Evolutionary conservation across 2,113 vertebrate species (phyloP), one percentile per base, ranked within the genome.

Genomic region (Muscicapa adusta): DNA sequence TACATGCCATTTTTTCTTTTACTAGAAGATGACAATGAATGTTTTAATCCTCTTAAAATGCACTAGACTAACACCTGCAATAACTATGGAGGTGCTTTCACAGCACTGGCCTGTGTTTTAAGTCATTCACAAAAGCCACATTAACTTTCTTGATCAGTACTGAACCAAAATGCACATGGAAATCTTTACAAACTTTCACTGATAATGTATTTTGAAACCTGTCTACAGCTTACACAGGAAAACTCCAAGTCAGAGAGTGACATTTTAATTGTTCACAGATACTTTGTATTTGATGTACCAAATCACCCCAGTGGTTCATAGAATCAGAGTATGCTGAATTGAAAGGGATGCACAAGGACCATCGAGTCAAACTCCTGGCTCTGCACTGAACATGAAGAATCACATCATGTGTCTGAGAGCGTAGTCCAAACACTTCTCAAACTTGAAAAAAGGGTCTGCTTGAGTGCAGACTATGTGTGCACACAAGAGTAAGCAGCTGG

Each of bases 391-490:
- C 9, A 5, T 47, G 19, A 24, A 61, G n/a, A 47, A 54, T 60
- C 17, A 34, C 14, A 38, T 61, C 9, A 18, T 2, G 4, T 40
- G 24, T 40, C 24, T 67, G n/a, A 47, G 8, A 34, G 16, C 29
- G 29, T 40, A 53, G 19, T 67, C 24, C 17, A 31, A 74, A 74
- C n/a, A 25, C n/a, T 81, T 73, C 18, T 51, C 45, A 24, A 26
- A n/a, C 17, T 54, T 7, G 40, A 75, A 82, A 42, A 11, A 45
- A 75, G 17, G 23, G 8, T 26, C 19, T 5, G 5, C 51, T 90
- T 1, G 0, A 80, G 38, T 48, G n/a, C 38, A 45, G 47, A 40
- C 8, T 0, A 0, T 28, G 12, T 16, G 24, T 28, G 8, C 34
- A 12, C n/a, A 29, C 10, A 18, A 28, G 25, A 24, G 8, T 43